phyloP scores from a whole-genome alignment of 2,113 vertebrate genomes.

The Bolborhynchus lineola region DNA sequence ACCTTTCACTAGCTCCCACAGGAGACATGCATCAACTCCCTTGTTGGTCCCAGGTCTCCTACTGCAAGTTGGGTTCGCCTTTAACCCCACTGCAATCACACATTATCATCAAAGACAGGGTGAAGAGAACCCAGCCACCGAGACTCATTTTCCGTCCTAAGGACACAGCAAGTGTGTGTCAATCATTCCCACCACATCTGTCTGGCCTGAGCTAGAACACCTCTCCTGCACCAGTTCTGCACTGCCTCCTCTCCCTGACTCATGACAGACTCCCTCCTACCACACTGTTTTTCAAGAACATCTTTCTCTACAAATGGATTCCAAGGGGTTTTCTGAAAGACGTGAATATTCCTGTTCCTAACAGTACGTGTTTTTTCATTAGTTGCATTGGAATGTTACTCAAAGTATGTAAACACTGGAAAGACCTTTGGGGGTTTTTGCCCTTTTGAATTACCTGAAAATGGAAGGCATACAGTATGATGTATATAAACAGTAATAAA shows the following conservation, averaged over 20 bases:
- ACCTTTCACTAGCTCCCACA: background rate
- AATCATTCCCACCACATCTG: fast-evolving
- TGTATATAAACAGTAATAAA: background rate
- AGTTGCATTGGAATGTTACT: background rate
- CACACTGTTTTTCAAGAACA: background rate
- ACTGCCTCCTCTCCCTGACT: background rate
- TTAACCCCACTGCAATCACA: background rate
- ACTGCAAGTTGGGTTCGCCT: background rate
- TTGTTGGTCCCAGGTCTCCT: background rate
- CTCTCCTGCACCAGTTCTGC: background rate
- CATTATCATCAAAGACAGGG: background rate
- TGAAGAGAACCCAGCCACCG: background rate
- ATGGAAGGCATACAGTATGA: background rate
- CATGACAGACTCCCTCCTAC: fast-evolving
- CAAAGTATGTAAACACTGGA: background rate
- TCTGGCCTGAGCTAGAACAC: background rate
- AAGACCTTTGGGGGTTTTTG: background rate
- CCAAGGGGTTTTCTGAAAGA: background rate
- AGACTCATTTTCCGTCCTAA: background rate
- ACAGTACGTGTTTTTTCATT: background rate
- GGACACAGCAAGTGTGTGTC: background rate
- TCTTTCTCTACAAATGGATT: background rate
- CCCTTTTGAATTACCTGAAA: background rate
- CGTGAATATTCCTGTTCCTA: background rate
- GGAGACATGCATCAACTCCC: background rate